Evolutionary conservation across 2,888 invertebrate species (phyloP).

Genomic region (Orthosia cruda): DNA sequence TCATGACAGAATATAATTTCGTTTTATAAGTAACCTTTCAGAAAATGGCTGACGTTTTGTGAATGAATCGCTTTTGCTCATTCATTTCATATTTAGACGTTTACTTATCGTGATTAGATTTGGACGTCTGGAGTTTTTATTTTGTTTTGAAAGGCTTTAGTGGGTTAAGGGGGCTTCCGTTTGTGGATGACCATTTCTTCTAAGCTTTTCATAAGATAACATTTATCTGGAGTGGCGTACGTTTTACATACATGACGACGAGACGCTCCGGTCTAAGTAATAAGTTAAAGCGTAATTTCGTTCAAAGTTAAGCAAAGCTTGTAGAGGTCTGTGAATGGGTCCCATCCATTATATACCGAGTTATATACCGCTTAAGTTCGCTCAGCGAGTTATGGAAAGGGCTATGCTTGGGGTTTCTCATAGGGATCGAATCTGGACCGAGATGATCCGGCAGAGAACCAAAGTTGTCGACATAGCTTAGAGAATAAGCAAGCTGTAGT

Average conservation of each 20-base stretch:
- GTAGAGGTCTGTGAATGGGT: too few relatives aligned
- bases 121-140: conserved; percentile 25
- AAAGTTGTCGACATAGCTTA: too few relatives aligned
- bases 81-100: conserved; percentile 83
- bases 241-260: background rate
- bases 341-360: too few relatives aligned
- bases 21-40: conserved; percentile 75
- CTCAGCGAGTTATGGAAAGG: too few relatives aligned
- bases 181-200: background rate
- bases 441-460: too few relatives aligned
- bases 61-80: conserved; percentile 85
- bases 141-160: conserved; percentile 17
- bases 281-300: too few relatives aligned
- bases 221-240: background rate
- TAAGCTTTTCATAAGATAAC: conserved; percentile 4
- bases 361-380: too few relatives aligned
- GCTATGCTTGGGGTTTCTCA: too few relatives aligned
- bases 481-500: too few relatives aligned
- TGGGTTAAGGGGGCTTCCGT: background rate
- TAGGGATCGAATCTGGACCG: too few relatives aligned
- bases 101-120: conserved; percentile 72
- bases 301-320: too few relatives aligned
- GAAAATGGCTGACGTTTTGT: conserved; percentile 84
- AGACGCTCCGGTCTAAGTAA: too few relatives aligned
- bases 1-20: conserved; percentile 80